Base-by-base conservation (phyloP, 2,113 vertebrate genomes). In the Eublepharis macularius region DNA sequence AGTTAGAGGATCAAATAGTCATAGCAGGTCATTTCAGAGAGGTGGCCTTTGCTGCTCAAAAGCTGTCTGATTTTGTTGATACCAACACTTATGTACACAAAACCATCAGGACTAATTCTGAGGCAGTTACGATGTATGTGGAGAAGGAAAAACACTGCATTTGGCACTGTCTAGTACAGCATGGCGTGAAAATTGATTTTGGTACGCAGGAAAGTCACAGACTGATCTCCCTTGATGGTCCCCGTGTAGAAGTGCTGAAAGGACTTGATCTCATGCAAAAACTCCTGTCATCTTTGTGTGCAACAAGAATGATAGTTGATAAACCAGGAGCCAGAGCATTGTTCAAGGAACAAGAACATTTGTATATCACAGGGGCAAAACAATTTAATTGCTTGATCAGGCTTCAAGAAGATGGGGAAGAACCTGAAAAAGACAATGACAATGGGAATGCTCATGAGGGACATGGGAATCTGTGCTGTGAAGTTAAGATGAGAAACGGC, bases 261-360 rank as follows among this genome's bases (percentile, higher is more conserved):
- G 94, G 79, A 47, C 81, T 90, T 29, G 3, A 41, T 3, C 8
- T 90, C 2, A 51, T 98, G 70, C 88, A 89, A 43, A 3, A 78
- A 21, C 7, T 92, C 10, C 13, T 95, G 16, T 93, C 93, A 2
- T 91, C 92, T 6, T 29, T 97, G 65, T 60, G 80, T 84, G 89
- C 90, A 83, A 93, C 94, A 4, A 85, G 2, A 1, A 41, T 97
- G 5, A 24, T 24, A 43, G 82, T 98, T 0, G 41, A 6, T 54
- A 96, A 90, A 24, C 96, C 97, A 49, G 98, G 97, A 82, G 94
- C 93, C 29, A 97, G 95, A 76, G 94, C 93, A 0, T 95, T 94
- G 63, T 97, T 98, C 76, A 83, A 91, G 80, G 95, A 96, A 0
- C 94, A 96, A 76, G 90, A 90, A 83, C 1, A 0, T 0, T 83